Evolutionary conservation across 2,888 invertebrate species (phyloP).

Genomic region (Sesamia inferens): DNA sequence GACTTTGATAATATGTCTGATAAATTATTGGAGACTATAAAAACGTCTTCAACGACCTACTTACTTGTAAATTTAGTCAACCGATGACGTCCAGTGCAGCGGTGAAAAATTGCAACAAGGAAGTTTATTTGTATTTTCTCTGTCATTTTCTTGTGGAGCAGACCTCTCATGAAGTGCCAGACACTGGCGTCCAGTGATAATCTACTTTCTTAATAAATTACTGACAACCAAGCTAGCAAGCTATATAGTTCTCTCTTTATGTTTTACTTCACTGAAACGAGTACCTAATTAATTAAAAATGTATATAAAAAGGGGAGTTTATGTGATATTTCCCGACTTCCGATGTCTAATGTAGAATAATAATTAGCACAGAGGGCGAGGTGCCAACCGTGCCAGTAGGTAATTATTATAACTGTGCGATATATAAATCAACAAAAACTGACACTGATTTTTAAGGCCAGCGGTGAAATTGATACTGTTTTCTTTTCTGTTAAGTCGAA

Average conservation of each 20-base stretch:
- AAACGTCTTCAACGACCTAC: constrained; percentile 45
- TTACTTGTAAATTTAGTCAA: constrained; percentile 34
- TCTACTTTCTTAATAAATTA: neutral
- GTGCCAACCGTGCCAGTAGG: constrained; percentile 56
- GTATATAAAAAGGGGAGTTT: constrained; percentile 13
- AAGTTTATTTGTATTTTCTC: constrained; percentile 23
- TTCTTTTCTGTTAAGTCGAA: constrained; percentile 3
- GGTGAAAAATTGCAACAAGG: constrained; percentile 38
- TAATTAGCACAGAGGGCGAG: constrained; percentile 51
- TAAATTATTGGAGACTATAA: constrained; percentile 47
- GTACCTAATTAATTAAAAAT: constrained; percentile 33
- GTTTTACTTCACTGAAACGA: neutral
- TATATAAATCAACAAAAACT: constrained; percentile 41
- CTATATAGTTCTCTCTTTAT: neutral
- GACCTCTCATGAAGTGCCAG: neutral
- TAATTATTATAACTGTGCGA: constrained; percentile 49
- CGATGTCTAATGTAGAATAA: constrained; percentile 36
- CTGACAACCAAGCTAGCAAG: neutral
- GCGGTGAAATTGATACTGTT: constrained; percentile 20
- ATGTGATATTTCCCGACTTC: constrained; percentile 25
- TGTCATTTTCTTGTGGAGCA: constrained; percentile 6
- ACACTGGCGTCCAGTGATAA: neutral
- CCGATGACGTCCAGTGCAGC: constrained; percentile 42
- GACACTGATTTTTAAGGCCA: constrained; percentile 35
- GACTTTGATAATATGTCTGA: constrained; percentile 16